Evolutionary conservation across 1,140 invertebrate genomes (phyloP).

Genomic region (Aricia agestis): DNA sequence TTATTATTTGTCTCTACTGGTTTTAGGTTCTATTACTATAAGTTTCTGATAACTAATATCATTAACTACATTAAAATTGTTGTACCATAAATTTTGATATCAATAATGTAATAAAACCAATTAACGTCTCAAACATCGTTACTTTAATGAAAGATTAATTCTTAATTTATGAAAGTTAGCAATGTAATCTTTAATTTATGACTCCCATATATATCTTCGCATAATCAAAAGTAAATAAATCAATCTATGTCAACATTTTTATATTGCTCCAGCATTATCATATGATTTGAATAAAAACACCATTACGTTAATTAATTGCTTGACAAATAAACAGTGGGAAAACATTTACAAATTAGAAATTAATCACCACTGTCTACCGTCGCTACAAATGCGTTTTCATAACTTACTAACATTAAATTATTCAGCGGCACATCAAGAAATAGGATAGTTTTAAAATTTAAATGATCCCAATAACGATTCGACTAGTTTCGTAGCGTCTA

Average conservation of each 20-base stretch:
- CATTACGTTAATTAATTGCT: slow-evolving; percentile 8
- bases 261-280: slow-evolving; percentile 7
- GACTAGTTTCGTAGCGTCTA: not conserved
- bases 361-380: slow-evolving; percentile 13
- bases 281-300: slow-evolving; percentile 9
- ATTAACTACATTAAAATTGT: not conserved
- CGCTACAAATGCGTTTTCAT: not conserved
- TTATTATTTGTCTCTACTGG: not conserved
- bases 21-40: not conserved
- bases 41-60: not conserved
- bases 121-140: not conserved
- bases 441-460: no score
- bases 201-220: not conserved
- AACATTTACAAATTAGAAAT: slow-evolving; percentile 11
- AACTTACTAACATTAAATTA: not conserved
- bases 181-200: not conserved
- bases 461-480: no score
- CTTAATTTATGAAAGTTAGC: no score
- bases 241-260: slow-evolving; percentile 7
- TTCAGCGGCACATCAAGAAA: not conserved
- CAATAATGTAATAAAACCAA: not conserved
- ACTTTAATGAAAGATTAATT: no score
- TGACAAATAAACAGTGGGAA: not conserved
- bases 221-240: not conserved
- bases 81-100: not conserved